phyloP scores from a whole-genome alignment of 2,888 invertebrate genomes.

The Amblyteles armatorius region DNA sequence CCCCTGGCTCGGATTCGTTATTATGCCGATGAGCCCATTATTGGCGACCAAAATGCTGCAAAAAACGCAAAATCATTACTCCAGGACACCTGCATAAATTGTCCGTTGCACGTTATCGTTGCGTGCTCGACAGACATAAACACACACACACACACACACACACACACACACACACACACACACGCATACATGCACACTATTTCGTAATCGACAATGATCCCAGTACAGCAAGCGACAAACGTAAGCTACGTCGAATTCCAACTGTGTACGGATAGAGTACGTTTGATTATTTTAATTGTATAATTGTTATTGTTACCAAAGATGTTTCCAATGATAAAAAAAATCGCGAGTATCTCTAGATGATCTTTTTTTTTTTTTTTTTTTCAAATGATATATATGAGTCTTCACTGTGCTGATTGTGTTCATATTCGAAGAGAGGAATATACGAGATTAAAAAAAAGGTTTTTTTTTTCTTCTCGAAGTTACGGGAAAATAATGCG shows the following conservation, averaged over 20 bases:
- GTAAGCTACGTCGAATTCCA: slow-evolving; percentile 31
- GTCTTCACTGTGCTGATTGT: slow-evolving; percentile 48
- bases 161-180: slow-evolving; percentile 24
- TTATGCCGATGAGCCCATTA: slow-evolving; percentile 17
- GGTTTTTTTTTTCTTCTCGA: slow-evolving; percentile 6
- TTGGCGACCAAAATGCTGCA: slow-evolving; percentile 18
- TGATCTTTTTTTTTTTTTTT: slow-evolving; percentile 45
- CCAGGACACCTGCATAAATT: slow-evolving; percentile 22
- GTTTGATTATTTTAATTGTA: slow-evolving; percentile 58
- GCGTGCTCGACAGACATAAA: neutral
- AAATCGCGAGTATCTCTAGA: slow-evolving; percentile 40
- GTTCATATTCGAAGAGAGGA: slow-evolving; percentile 55
- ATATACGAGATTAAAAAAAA: slow-evolving; percentile 30
- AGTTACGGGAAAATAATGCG: slow-evolving; percentile 27
- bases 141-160: slow-evolving; percentile 20
- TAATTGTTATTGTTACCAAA: slow-evolving; percentile 61
- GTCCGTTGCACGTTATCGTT: slow-evolving; percentile 14
- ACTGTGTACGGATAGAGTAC: slow-evolving; percentile 53
- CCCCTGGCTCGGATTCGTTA: slow-evolving; percentile 29
- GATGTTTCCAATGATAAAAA: slow-evolving; percentile 56
- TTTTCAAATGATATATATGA: slow-evolving; percentile 31
- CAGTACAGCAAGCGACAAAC: slow-evolving; percentile 31
- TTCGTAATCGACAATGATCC: slow-evolving; percentile 41
- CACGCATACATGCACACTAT: slow-evolving; percentile 13
- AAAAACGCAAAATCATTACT: slow-evolving; percentile 18